phyloP scores from a whole-genome alignment of 1,140 invertebrate genomes.

The Scylla paramamosain region DNA sequence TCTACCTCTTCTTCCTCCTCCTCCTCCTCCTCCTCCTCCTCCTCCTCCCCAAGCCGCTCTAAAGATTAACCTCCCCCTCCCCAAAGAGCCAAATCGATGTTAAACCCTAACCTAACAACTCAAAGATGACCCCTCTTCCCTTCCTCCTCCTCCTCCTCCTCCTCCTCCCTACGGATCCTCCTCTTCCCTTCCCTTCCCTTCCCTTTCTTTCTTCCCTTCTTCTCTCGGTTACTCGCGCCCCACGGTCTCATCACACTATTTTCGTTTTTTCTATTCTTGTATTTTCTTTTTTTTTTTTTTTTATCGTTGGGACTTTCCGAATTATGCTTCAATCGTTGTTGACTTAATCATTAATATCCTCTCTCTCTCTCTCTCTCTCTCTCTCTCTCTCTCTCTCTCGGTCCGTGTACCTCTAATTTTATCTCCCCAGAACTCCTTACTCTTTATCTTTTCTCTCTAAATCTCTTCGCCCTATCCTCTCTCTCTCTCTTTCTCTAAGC shows the following conservation, averaged over 20 bases:
- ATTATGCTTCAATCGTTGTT: neutral
- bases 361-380: neutral
- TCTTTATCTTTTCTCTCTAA: neutral
- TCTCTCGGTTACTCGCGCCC: neutral
- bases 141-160: neutral
- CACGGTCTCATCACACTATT: neutral
- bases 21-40: neutral
- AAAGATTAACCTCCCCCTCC: neutral
- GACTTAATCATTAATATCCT: too few relatives aligned
- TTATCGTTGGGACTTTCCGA: neutral
- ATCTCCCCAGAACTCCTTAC: too few relatives aligned
- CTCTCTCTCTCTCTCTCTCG: neutral
- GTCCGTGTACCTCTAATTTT: too few relatives aligned
- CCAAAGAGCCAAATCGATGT: neutral
- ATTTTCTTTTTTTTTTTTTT: constrained; percentile 28
- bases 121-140: neutral
- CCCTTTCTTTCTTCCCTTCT: neutral
- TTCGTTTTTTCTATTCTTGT: neutral
- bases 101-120: neutral
- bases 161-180: neutral
- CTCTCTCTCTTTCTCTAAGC: neutral
- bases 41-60: neutral
- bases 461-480: neutral
- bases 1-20: neutral
- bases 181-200: neutral